These are phyloP conservation scores for Chymomyza procnemis DNA, from an alignment of 2,888 invertebrate genomes.

Conservation along the genomic window DNA sequence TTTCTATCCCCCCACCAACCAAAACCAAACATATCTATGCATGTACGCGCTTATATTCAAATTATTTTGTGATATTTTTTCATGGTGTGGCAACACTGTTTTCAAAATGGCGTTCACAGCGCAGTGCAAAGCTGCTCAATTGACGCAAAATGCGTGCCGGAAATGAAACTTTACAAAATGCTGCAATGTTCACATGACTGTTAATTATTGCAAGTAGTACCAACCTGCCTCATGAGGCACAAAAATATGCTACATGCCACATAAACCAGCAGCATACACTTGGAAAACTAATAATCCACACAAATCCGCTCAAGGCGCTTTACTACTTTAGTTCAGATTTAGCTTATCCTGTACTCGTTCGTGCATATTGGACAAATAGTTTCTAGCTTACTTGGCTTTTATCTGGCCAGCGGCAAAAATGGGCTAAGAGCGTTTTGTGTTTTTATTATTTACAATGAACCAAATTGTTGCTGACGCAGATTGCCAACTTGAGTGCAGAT, in stretches of 20 bases:
- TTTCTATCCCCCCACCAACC: constrained; percentile 11
- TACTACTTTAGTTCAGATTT: background rate
- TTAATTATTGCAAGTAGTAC: constrained; percentile 59
- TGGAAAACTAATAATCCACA: background rate
- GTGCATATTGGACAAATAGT: background rate
- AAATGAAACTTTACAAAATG: background rate
- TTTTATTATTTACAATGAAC: constrained; percentile 10
- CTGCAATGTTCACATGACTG: constrained; percentile 20
- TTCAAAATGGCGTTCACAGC: constrained; percentile 31
- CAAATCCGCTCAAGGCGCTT: constrained; percentile 15
- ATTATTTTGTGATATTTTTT: constrained; percentile 5
- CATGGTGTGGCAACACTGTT: constrained; percentile 36
- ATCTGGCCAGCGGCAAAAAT: background rate
- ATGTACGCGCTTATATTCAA: constrained; percentile 28
- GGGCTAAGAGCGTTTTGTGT: background rate
- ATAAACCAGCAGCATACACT: constrained; percentile 1
- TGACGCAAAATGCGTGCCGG: background rate
- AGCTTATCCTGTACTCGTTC: background rate
- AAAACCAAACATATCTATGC: background rate
- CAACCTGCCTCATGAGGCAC: constrained; percentile 39
- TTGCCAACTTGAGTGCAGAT: background rate
- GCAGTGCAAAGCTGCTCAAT: constrained; percentile 42
- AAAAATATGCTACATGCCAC: constrained; percentile 26
- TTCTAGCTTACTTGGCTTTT: background rate
- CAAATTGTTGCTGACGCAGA: background rate